A percentile compares a stretch with the other conserved stretches of the same genome.
These are phyloP conservation scores for Cynodonichthys magdalenae DNA, from an alignment of 2,797 vertebrate genomes.

Conservation along the genomic window DNA sequence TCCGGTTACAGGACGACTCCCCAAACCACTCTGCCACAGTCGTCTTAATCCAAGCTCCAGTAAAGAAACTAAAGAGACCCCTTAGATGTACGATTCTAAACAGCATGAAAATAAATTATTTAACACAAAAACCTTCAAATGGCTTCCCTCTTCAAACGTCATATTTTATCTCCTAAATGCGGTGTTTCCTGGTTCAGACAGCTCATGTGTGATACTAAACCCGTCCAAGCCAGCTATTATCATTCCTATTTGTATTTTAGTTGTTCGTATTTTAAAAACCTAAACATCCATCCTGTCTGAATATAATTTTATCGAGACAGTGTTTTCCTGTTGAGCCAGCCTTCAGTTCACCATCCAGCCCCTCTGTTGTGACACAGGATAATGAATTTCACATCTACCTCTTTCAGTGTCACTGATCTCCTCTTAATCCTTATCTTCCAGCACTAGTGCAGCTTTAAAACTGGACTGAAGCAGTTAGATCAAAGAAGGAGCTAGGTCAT, in stretches of 20 bases:
- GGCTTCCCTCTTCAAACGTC: slow-evolving; percentile 25
- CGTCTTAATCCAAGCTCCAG: no score
- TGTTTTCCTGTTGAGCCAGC: slow-evolving; percentile 75
- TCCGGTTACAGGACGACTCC: no score
- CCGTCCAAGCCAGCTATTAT: slow-evolving; percentile 56
- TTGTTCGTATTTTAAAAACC: slow-evolving; percentile 60
- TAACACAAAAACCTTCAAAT: slow-evolving; percentile 5
- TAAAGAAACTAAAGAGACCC: no score
- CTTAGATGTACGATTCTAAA: no score
- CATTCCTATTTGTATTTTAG: slow-evolving; percentile 62
- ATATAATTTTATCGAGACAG: slow-evolving; percentile 60
- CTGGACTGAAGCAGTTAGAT: slow-evolving; percentile 68
- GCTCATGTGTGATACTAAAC: slow-evolving; percentile 65
- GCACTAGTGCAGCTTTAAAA: slow-evolving; percentile 51
- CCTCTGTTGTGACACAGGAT: slow-evolving; percentile 73
- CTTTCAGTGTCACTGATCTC: slow-evolving; percentile 75
- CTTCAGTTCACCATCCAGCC: slow-evolving; percentile 62
- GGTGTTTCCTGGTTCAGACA: slow-evolving; percentile 32
- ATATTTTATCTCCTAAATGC: slow-evolving; percentile 9
- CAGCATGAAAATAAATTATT: neutral
- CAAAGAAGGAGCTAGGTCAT: slow-evolving; percentile 24
- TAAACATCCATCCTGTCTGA: slow-evolving; percentile 57
- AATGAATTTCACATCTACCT: slow-evolving; percentile 78
- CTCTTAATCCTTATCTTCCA: slow-evolving; percentile 73
- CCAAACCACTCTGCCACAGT: no score